Base-by-base conservation (phyloP, 2,113 vertebrate species). In the Oceanites oceanicus region DNA sequence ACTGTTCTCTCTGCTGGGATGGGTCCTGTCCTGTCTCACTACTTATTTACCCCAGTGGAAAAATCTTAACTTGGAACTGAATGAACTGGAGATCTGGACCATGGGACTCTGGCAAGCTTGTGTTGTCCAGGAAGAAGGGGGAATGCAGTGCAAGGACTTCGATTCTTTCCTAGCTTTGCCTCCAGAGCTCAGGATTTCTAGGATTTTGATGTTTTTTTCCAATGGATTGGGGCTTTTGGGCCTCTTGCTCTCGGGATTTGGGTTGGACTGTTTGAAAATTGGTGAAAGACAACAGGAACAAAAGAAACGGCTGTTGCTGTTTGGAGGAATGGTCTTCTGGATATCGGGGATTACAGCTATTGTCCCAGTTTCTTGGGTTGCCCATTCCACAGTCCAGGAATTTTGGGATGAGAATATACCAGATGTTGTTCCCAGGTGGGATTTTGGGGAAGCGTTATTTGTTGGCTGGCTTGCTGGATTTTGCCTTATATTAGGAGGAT, bases 381-480 rank as follows among this genome's bases (percentile, higher is more conserved):
- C 99, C 52, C 99, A 99, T 94, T 92, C 97, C 50, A 99, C 98
- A 3, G 98, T 99, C 59, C 98, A 98, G 96, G 98, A 99, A 56
- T 99, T 99, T 97, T 99, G 99, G 99, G 98, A 99, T 26, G 98
- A 99, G 80, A 98, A 97, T 73, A 95, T 99, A 84, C 99, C 99
- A 36, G 99, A 99, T 25, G 98, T 99, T 92, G 98, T 99, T 96
- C 99, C 99, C 25, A 98, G 99, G 90, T 99, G 99, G 99, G 99
- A 99, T 98, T 99, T 99, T 55, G 99, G 99, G 71, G 99, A 99
- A 95, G 99, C 99, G 1, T 90, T 99, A 92, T 99, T 99, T 96
- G 97, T 99, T 17, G 99, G 99, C 83, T 99, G 99, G 99, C 98
- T 99, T 84, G 98, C 99, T 83, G 98, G 99, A 68, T 97, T 99